Evolutionary conservation across 2,888 invertebrate genomes (phyloP).

Genomic region (Rugalucina vietnamica): DNA sequence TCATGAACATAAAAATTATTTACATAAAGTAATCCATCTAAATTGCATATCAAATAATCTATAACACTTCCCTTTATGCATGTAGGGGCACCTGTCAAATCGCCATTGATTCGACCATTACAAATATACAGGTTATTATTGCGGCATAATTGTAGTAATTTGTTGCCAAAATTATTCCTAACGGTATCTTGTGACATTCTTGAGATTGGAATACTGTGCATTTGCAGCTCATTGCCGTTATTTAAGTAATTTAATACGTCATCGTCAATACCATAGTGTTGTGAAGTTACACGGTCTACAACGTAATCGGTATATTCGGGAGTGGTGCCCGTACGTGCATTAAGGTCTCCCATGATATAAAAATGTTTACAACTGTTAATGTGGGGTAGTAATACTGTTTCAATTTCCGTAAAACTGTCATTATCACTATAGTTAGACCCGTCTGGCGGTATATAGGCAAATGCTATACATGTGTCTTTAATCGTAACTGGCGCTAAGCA

Average conservation of each 20-base stretch:
- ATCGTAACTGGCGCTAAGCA: too few species aligned
- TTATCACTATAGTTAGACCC: neutral
- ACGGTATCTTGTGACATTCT: neutral
- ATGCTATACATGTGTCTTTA: neutral
- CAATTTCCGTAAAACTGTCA: neutral
- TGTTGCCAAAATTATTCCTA: neutral
- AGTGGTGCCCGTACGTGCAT: neutral
- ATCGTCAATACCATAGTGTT: neutral
- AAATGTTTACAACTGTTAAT: neutral
- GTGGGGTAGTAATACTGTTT: neutral
- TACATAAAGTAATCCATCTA: neutral
- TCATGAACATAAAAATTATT: neutral
- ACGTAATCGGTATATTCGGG: neutral
- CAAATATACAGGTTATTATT: neutral
- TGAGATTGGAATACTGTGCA: neutral
- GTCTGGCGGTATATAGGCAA: neutral
- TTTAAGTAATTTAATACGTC: neutral
- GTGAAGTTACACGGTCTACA: neutral
- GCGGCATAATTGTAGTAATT: neutral
- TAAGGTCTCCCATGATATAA: conserved; percentile 1
- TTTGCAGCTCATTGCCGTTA: neutral
- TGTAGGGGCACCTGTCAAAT: neutral
- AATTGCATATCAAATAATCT: neutral
- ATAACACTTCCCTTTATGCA: neutral
- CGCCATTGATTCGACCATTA: too few species aligned